Conservation (phyloP, 2,888 invertebrate genomes). For the Oscheius sp. region DNA sequence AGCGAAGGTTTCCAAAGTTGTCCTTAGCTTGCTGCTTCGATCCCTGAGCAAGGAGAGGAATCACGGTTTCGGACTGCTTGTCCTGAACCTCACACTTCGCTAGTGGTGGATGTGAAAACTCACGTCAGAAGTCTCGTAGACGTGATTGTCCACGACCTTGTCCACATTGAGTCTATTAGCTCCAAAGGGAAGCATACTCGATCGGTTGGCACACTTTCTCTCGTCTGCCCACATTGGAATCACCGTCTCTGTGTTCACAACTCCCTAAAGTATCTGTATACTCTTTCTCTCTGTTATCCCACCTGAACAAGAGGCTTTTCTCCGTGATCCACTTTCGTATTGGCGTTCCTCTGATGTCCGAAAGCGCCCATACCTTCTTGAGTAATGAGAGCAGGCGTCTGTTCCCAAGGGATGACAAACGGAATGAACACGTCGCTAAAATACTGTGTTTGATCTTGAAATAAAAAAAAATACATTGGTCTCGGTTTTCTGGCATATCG, state of each 20-base stretch:
- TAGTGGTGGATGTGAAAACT: slow-evolving; percentile 15
- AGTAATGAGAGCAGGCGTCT: slow-evolving; percentile 54
- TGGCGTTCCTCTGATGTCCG: slow-evolving; percentile 56
- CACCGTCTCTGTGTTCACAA: slow-evolving; percentile 64
- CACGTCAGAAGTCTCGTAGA: slow-evolving; percentile 55
- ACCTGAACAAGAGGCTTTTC: slow-evolving; percentile 50
- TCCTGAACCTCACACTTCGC: slow-evolving; percentile 38
- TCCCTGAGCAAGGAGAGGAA: slow-evolving; percentile 55
- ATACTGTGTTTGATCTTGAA: neutral
- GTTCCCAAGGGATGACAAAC: slow-evolving; percentile 65
- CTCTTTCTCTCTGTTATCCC: neutral
- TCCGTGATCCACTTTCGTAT: slow-evolving; percentile 52
- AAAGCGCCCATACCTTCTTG: slow-evolving; percentile 70
- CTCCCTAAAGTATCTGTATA: slow-evolving; percentile 51
- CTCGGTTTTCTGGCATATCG: slow-evolving; percentile 65
- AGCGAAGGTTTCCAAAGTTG: slow-evolving; percentile 56
- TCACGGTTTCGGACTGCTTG: slow-evolving; percentile 46
- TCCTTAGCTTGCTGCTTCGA: slow-evolving; percentile 45
- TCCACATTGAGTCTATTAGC: slow-evolving; percentile 57
- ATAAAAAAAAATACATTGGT: slow-evolving; percentile 43
- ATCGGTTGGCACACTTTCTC: slow-evolving; percentile 47
- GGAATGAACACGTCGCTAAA: slow-evolving; percentile 63
- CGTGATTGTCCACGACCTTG: slow-evolving; percentile 65
- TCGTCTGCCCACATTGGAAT: slow-evolving; percentile 65
- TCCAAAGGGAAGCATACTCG: slow-evolving; percentile 63